Evolutionary conservation across 2,113 vertebrate species (phyloP).

Genomic region (Odontesthes bonariensis): DNA sequence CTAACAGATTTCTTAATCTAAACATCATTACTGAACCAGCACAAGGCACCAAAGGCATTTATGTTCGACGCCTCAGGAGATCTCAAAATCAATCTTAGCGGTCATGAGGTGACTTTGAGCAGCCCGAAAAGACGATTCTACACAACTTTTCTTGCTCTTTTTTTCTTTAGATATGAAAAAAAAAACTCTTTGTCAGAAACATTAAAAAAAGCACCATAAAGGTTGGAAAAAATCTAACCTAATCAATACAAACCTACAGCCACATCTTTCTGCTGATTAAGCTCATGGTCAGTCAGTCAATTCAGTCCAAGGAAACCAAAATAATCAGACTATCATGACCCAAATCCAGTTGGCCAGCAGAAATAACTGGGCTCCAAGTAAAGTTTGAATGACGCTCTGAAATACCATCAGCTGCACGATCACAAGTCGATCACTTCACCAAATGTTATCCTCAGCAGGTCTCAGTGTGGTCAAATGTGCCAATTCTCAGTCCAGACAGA

Average conservation of each 20-base stretch:
- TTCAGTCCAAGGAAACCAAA: not conserved
- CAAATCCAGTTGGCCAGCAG: not conserved
- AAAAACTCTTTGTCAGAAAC: not conserved
- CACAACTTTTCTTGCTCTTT: not conserved
- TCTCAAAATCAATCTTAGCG: constrained; percentile 9
- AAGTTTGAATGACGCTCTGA: too few relatives aligned
- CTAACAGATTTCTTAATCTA: not conserved
- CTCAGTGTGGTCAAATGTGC: too few relatives aligned
- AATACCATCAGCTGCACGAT: too few relatives aligned
- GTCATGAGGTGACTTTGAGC: not conserved
- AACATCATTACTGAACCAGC: constrained; percentile 8
- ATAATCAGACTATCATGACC: not conserved
- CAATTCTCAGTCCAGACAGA: not conserved
- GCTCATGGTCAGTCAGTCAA: not conserved
- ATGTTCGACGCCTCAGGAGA: not conserved
- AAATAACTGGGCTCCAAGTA: too few relatives aligned
- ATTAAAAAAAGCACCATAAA: not conserved
- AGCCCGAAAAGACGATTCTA: not conserved
- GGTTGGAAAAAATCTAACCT: not conserved
- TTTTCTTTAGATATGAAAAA: not conserved
- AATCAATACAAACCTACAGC: not conserved
- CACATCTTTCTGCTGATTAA: not conserved
- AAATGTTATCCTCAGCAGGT: too few relatives aligned
- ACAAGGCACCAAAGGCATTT: not conserved
- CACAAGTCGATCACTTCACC: too few relatives aligned